Base-by-base conservation (phyloP, 1,140 invertebrate species). In the Palaemon carinicauda region DNA sequence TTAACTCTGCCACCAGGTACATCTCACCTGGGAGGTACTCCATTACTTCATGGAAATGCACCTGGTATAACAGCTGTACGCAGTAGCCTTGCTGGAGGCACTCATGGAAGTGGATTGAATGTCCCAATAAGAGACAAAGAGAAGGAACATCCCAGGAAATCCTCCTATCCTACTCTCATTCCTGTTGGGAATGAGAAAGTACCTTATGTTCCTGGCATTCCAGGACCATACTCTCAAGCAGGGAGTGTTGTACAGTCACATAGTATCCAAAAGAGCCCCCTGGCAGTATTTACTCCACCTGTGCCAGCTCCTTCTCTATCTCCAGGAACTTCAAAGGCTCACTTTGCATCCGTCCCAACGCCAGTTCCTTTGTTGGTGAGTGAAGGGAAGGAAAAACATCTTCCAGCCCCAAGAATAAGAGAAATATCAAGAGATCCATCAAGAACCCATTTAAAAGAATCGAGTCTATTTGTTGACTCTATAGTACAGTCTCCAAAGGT, bases 171-270 rank as follows among this genome's bases (percentile, higher is more conserved):
- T 21, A 27, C 87, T 79, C 82, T 89, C 56, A 74, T 86, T 73
- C 82, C 87, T 19, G 54, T 83, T 80, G 93, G 92, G n/a, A 95
- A 94, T n/a, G 95, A 95, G 90, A 91, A 95, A 12, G 95, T 96
- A 89, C 95, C 95, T 5, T 95, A 95, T 91, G 96, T 97, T 7
- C 96, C 96, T 3, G 96, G 96, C 15, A 97, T 97, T 91, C 96
- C 96, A 0, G 96, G 96, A 52, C 96, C 96, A 1, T 94, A 95
- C 87, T 94, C 93, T 17, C 88, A 89, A 73, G 50, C 90, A 93
- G 82, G 53, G 53, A 52, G 77, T 19, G 54, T 88, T 27, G 27
- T 79, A 15, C 80, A 78, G n/a, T 71, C 74, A 17, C 21, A 54
- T n/a, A 75, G 60, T 21, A 21, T 75, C 17, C 56, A 81, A 27